Evolutionary conservation across 1,140 invertebrate species (phyloP), one percentile per base, ranked within the genome.

Genomic region (Drosophila bocqueti): DNA sequence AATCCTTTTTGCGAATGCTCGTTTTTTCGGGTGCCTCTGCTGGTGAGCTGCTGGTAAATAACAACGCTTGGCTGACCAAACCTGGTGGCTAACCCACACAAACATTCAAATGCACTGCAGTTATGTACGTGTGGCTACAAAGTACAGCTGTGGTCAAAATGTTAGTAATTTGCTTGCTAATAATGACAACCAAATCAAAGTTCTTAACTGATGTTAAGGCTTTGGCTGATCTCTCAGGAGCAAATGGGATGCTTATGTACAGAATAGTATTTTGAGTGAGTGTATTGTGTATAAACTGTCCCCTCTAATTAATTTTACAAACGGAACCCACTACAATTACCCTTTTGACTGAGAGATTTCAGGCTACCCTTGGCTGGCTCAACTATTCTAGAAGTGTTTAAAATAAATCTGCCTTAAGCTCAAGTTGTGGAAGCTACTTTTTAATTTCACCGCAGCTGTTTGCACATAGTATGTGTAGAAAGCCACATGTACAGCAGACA

Each of bases 1-100:
- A 15, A 26, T 18, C 52, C 43, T 24, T 69, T 52, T 40, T 40
- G 36, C 4, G 54, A 24, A 40, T 55, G 34, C 16, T 43, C 9
- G 8, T 58, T 29, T 63, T 63, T 36, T 36, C 4, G 29, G 26
- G 18, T 43, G 18, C 26, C 29, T 42, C 36, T 34, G 18, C 18
- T 57, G 40, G 31, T 7, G 29, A 54, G 40, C 52, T 76, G 45
- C 47, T 76, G 49, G 73, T 75, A 75, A 75, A 76, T 66, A 76
- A 76, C 71, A 66, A 42, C 24, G 74, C 60, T 64, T 58, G 60
- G 36, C 40, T 75, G 61, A 43, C 60, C 42, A 54, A 75, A 52
- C 34, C 36, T 49, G 45, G 31, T 75, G 59, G 57, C 64, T 36
- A 49, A 60, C 46, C 54, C 67, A 40, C 18, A 58, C 18, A 67